Evolutionary conservation across 2,113 vertebrate species (phyloP), one percentile per base, ranked within the genome.

Genomic region (Copsychus sechellarum): DNA sequence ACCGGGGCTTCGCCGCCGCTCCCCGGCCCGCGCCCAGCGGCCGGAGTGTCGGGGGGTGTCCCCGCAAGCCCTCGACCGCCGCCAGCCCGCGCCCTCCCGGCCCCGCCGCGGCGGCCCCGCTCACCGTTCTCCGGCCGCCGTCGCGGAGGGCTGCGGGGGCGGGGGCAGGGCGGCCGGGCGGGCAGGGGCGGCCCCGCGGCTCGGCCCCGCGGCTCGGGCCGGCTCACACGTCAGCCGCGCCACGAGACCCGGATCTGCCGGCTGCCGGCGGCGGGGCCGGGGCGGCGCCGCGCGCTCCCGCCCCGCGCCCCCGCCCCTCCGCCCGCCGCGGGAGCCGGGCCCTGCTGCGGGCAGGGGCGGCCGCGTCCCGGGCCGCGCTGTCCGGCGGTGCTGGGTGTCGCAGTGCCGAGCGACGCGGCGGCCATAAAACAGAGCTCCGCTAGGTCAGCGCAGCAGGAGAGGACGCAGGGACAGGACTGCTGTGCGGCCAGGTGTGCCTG

Each of bases 361-460:
- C 5, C 1, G 67, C 1, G 14, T 5, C 11, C 11, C 5, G 20
- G 36, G 20, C 13, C 7, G 47, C 5, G 56, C 6, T 51, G 8
- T 24, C 16, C 45, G n/a, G 58, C 23, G 1, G 20, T 5, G 58
- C 40, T 16, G 7, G 23, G 47, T 24, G 47, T 12, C 53, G 38
- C 43, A 5, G 16, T 18, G 24, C 19, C 16, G 3, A 26, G 19
- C 42, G 26, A 4, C 5, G 36, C 33, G 16, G 62, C 28, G 34
- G 72, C 84, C 84, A 40, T n/a, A 11, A 28, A 51, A 43, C 20
- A 53, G 18, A 42, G 36, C 81, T 22, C 4, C 70, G 0, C 42
- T 21, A 45, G 70, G 31, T 51, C 36, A 7, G 42, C 17, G 60
- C 45, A 21, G 43, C 20, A 21, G 5, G 31, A 24, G n/a, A 50